Evolutionary conservation across 2,888 invertebrate species (phyloP), one percentile per base, ranked within the genome.

Genomic region (Luperina testacea): DNA sequence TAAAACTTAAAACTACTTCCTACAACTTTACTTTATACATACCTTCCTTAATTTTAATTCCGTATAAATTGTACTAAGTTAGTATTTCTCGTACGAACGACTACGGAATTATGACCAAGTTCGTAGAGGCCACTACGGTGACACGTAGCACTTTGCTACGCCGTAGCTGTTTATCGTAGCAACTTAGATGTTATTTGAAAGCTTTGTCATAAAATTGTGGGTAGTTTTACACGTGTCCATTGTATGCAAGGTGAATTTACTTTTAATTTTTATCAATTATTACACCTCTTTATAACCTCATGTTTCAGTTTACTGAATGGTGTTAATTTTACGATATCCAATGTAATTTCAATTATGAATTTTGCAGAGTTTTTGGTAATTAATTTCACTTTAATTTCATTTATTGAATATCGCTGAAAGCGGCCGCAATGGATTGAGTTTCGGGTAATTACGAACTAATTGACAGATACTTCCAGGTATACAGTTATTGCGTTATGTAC

Each of bases 131-230:
- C 32, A 83, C 86, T 89, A 89, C 90, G 89, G 42, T 71, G 80
- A 78, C 84, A 81, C 88, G 91, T 90, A 92, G 90, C 88, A 85
- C 76, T 87, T 81, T 86, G 87, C 90, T 91, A 90, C 91, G 89
- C 42, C 84, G 80, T 81, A 84, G 79, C 77, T 67, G 80, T 81
- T 80, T 32, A n/a, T 64, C 77, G 85, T 86, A 83, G 87, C 75
- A 81, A 84, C 64, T 76, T 80, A 57, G 42, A 69, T 72, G 65
- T 78, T 68, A 53, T 53, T 64, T 59, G 72, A 53, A 51, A 57
- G 64, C 48, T 57, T 64, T 63, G 24, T 68, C 24, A 32, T 73
- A 59, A 63, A 72, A 63, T 51, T 57, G 4, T 20, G n/a, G 45
- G 11, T 69, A 57, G 85, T 68, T 57, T 68, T 48, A 61, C 4